Conservation (phyloP, 2,797 vertebrate species). For the Anas capensis region DNA sequence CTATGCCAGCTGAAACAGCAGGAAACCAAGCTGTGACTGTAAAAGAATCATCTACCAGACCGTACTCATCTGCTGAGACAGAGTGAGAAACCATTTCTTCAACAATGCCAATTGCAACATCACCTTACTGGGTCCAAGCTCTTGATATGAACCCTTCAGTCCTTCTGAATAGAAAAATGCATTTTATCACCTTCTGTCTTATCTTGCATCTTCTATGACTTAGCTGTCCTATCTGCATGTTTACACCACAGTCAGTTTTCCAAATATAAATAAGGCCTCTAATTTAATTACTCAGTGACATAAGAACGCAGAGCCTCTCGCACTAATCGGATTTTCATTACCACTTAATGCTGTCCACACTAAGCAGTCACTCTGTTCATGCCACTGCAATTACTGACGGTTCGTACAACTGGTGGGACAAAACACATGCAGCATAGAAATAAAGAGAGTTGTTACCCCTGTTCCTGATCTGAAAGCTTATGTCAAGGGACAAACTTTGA, state of each 20-base stretch:
- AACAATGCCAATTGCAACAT: not conserved
- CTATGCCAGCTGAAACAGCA: not conserved
- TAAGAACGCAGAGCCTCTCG: not conserved
- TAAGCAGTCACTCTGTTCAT: not conserved
- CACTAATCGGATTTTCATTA: not conserved
- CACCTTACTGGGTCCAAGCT: not conserved
- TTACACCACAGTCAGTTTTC: not conserved
- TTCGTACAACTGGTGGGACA: not conserved
- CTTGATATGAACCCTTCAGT: not conserved
- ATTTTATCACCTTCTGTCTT: not conserved
- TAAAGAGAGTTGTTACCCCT: not conserved
- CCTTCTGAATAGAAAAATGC: not conserved
- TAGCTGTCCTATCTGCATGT: fast-evolving
- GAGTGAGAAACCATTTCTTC: not conserved
- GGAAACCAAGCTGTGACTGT: not conserved
- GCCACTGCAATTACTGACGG: fast-evolving
- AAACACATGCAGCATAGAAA: too few species aligned
- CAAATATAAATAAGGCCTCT: not conserved
- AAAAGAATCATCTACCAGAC: not conserved
- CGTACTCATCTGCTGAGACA: not conserved
- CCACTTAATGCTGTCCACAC: not conserved
- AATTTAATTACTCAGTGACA: not conserved
- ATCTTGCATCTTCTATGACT: not conserved
- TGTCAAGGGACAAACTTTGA: fast-evolving
- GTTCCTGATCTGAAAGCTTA: not conserved